phyloP scores from a whole-genome alignment of 2,797 vertebrate genomes.

The Pangasius djambal region DNA sequence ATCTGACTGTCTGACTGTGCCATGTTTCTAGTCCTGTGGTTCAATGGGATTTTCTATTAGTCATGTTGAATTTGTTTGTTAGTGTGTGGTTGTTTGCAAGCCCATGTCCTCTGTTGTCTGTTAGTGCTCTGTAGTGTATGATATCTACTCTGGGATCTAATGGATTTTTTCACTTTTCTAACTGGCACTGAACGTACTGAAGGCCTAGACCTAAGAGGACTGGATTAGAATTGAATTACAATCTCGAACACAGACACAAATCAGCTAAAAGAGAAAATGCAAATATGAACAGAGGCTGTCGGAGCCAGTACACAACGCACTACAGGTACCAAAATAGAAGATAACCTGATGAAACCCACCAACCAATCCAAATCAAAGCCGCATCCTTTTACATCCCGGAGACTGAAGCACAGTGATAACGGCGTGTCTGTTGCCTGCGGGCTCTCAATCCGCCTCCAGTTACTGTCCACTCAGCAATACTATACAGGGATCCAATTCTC shows the following conservation, averaged over 20 bases:
- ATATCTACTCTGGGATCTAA: neutral
- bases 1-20: neutral
- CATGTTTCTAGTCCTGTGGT: neutral
- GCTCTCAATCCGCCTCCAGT: constrained; percentile 44
- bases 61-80: neutral
- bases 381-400: constrained; percentile 24
- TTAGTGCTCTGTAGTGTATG: neutral
- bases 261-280: neutral
- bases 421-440: constrained; percentile 24
- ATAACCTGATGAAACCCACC: neutral
- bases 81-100: neutral
- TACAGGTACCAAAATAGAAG: neutral
- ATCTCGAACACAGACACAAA: neutral
- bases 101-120: neutral
- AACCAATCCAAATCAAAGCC: constrained; percentile 6
- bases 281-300: constrained; percentile 4
- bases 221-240: neutral
- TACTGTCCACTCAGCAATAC: constrained; percentile 69
- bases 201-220: neutral
- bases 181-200: neutral
- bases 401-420: constrained; percentile 12
- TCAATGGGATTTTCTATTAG: neutral
- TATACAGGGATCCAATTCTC: constrained; percentile 63
- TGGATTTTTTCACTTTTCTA: neutral
- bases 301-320: neutral